phyloP scores from a whole-genome alignment of 2,113 vertebrate species.

The Antennarius striatus region DNA sequence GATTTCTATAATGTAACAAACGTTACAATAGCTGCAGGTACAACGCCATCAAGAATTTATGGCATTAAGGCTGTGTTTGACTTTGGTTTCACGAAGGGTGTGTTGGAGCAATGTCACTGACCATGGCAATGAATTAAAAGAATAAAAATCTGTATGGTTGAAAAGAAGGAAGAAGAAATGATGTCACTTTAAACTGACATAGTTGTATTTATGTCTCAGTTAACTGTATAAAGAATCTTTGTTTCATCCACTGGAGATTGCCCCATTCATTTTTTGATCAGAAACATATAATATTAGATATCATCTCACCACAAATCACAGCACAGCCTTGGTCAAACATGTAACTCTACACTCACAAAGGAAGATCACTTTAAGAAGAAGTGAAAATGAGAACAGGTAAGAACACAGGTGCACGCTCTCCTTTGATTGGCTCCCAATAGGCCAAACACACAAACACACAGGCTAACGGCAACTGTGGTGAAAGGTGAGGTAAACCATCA shows the following conservation, averaged over 20 bases:
- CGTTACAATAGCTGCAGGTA: conserved; percentile 8
- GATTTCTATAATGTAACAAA: conserved; percentile 38
- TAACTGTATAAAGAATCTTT: too few species aligned
- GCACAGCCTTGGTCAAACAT: background rate
- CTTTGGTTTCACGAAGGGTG: background rate
- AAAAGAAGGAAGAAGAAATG: too few species aligned
- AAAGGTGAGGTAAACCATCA: conserved; percentile 31
- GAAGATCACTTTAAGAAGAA: background rate
- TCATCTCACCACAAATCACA: background rate
- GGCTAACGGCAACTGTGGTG: conserved; percentile 8
- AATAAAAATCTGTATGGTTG: too few species aligned
- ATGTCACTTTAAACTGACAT: too few species aligned
- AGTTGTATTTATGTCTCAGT: too few species aligned
- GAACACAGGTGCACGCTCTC: conserved; percentile 66
- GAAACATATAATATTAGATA: background rate
- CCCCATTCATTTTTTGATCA: background rate
- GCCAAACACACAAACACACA: conserved; percentile 43
- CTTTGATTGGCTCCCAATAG: conserved; percentile 71
- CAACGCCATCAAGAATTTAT: conserved; percentile 50
- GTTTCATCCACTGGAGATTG: too few species aligned
- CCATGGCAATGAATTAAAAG: conserved; percentile 1
- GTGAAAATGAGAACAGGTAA: conserved; percentile 9
- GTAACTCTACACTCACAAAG: background rate
- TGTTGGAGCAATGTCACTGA: background rate
- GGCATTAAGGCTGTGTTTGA: conserved; percentile 7